Evolutionary conservation across 1,140 invertebrate species (phyloP), one percentile per base, ranked within the genome.

Genomic region (Achroia grisella): DNA sequence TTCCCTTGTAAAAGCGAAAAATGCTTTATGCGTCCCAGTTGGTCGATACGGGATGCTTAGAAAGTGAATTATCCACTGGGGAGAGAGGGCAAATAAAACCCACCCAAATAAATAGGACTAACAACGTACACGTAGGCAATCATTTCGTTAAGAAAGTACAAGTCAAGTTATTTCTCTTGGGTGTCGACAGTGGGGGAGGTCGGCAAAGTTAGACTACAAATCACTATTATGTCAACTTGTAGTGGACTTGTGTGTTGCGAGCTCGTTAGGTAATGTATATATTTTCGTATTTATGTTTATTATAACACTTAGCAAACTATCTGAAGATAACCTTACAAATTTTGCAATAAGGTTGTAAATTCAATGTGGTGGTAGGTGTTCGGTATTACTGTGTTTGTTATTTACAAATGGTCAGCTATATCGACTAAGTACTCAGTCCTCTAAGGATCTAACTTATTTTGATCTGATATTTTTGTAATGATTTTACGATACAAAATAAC

Each of bases 91-190:
- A 72, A 77, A 77, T 69, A 75, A 71, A 72, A 66, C 63, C 56
- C 62, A 70, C 70, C 65, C 50, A 77, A 71, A 77, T 72, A 81
- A 81, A 79, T 74, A 68, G 61, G 53, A 49, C 71, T 71, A 79
- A 73, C 71, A 65, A 73, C 61, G 55, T 70, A 62, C 71, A 80
- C 68, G 68, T 74, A 69, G 68, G 70, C 70, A 80, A 80, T 80
- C 71, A 78, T 80, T 80, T 74, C 66, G 70, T 72, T 74, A 75
- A 75, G 70, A 76, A 73, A 73, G 63, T 76, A 70, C 61, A 57
- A 65, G 65, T 47, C 40, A 48, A 74, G 55, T 76, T 78, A 78
- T 76, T 80, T 80, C 73, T 76, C 71, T 48, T 48, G 71, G 73
- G 74, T 68, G 64, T 64, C 50, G 58, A 50, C 12, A 23, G 17